These are phyloP conservation scores for Corythornis madagascariensis DNA, from an alignment of 2,113 vertebrate genomes.

Conservation along the genomic window DNA sequence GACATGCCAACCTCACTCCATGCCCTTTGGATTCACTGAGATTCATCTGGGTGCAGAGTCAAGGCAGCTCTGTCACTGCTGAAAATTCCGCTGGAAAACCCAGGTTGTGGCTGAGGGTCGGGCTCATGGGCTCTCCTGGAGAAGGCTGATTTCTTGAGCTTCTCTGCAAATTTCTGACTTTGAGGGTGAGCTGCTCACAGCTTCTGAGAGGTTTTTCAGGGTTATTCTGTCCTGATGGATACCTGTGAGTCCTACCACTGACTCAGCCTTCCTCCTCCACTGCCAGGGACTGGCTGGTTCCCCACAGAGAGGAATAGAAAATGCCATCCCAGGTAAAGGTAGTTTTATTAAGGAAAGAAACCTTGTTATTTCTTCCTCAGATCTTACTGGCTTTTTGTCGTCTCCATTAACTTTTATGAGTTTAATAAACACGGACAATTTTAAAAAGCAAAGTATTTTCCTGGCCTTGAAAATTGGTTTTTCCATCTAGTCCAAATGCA, in stretches of 20 bases:
- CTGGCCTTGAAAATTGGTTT: slow-evolving; percentile 14
- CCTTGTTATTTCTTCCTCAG: neutral
- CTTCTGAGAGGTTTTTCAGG: neutral
- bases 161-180: neutral
- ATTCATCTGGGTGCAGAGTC: fast-evolving
- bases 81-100: neutral
- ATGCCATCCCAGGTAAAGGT: neutral
- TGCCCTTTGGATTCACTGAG: fast-evolving
- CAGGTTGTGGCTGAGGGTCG: neutral
- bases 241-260: neutral
- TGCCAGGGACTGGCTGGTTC: neutral
- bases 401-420: slow-evolving; percentile 34
- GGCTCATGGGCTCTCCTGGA: fast-evolving
- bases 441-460: slow-evolving; percentile 6
- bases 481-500: neutral
- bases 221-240: neutral
- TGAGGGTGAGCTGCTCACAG: fast-evolving
- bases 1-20: fast-evolving
- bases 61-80: neutral
- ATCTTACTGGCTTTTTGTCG: neutral
- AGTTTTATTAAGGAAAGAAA: neutral
- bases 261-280: neutral
- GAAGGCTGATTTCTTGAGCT: fast-evolving
- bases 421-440: slow-evolving; percentile 37
- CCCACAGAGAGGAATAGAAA: neutral